Evolutionary conservation across 2,113 vertebrate species (phyloP).

Genomic region (Lepisosteus osseus): DNA sequence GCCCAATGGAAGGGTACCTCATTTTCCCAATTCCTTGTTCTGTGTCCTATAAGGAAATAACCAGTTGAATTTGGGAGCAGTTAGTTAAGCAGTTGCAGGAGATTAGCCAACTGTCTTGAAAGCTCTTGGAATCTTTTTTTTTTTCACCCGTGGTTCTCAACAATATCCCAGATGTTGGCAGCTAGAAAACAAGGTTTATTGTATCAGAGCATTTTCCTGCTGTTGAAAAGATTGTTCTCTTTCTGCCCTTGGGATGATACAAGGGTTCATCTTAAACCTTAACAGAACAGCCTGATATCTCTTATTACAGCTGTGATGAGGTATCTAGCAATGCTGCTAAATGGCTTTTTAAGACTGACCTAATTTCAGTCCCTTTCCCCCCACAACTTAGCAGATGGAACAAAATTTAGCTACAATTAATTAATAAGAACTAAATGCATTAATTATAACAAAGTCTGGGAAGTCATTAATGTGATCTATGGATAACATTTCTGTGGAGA

Average conservation of each 20-base stretch:
- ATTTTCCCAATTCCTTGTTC: too few species aligned
- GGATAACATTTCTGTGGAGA: constrained; percentile 57
- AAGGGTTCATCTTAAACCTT: constrained; percentile 49
- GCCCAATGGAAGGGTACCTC: too few species aligned
- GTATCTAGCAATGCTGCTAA: constrained; percentile 37
- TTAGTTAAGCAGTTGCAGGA: too few species aligned
- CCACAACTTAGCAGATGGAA: constrained; percentile 52
- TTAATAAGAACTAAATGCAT: constrained; percentile 66
- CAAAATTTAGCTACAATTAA: constrained; percentile 67
- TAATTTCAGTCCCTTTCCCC: constrained; percentile 40
- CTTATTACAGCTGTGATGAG: constrained; percentile 22
- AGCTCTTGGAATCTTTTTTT: too few species aligned
- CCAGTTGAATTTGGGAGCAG: too few species aligned
- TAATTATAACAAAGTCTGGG: constrained; percentile 61
- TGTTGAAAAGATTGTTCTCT: too few species aligned
- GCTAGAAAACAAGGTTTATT: too few species aligned
- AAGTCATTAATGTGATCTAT: constrained; percentile 59
- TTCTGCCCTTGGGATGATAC: constrained; percentile 17
- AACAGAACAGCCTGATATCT: constrained; percentile 46
- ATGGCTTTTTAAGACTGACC: constrained; percentile 52
- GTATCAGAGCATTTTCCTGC: too few species aligned
- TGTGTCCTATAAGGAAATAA: too few species aligned
- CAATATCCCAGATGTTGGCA: too few species aligned
- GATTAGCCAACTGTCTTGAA: too few species aligned
- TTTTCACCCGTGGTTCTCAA: too few species aligned